These are phyloP conservation scores for Atta cephalotes DNA, from an alignment of 1,140 invertebrate species.

Conservation along the genomic window DNA sequence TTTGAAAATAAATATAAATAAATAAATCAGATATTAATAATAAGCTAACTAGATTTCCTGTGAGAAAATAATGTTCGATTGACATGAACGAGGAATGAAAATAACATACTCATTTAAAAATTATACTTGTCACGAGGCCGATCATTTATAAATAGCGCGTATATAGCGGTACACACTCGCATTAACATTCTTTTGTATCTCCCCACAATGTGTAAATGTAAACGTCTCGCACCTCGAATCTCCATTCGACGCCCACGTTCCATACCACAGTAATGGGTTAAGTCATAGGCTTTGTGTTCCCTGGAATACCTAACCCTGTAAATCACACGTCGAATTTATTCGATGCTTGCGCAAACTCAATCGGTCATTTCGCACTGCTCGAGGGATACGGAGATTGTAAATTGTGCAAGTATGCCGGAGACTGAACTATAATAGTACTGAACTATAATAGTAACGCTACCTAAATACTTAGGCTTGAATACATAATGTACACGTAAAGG, in stretches of 20 bases:
- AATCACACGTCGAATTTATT: slow-evolving; percentile 68
- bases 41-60: not conserved
- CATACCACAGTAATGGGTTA: slow-evolving; percentile 36
- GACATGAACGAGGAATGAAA: not conserved
- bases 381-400: slow-evolving; percentile 37
- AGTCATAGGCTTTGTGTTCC: slow-evolving; percentile 51
- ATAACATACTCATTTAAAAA: slow-evolving; percentile 14
- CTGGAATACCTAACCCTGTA: slow-evolving; percentile 58
- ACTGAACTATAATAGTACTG: not conserved
- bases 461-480: not conserved
- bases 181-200: slow-evolving; percentile 56
- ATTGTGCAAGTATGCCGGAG: slow-evolving; percentile 24
- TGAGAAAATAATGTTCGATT: slow-evolving; percentile 17
- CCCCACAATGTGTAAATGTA: slow-evolving; percentile 50
- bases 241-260: slow-evolving; percentile 62
- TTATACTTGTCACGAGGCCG: slow-evolving; percentile 25
- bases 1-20: not conserved
- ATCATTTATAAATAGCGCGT: slow-evolving; percentile 47
- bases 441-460: not conserved
- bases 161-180: slow-evolving; percentile 26
- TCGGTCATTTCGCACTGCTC: slow-evolving; percentile 32
- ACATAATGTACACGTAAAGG: not conserved
- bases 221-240: slow-evolving; percentile 65
- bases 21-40: not conserved
- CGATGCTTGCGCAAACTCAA: slow-evolving; percentile 49